Base-by-base conservation (phyloP, 2,888 invertebrate species). In the Busseola fusca region DNA sequence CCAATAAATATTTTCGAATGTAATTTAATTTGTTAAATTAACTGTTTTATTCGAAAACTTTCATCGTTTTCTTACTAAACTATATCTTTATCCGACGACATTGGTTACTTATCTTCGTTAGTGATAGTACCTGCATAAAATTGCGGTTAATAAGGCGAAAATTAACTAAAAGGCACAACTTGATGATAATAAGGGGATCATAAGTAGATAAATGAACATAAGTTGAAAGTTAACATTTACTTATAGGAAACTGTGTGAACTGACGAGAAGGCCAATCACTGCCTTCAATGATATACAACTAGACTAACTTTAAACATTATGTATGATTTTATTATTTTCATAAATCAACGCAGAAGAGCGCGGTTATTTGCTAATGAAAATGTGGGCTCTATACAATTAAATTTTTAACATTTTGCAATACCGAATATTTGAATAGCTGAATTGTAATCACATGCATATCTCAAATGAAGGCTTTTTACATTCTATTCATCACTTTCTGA, bases 401-500 rank as follows among this genome's bases (percentile, higher is more conserved):
- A 21, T 34, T 34, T n/a, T 16, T 27, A n/a, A 58, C 18, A 45
- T 45, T 77, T 52, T 37, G 3, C 21, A 45, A 27, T 72, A 9
- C 10, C 37, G 1, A 63, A 48, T 50, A 25, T 58, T 79, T 34
- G 16, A 21, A 30, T 25, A 25, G 3, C 21, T 27, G 18, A 42
- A 37, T n/a, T 58, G 34, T 25, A 12, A 58, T 57, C 14, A 30
- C 16, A 27, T 50, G 21, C 12, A 4, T 30, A n/a, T 27, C 21
- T 52, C 0, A 48, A 42, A 58, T 14, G 0, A 48, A n/a, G 10
- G 14, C 5, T 18, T 37, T 37, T 45, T 52, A 14, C 30, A 50
- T 52, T 50, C 1, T n/a, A 14, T 60, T 50, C 16, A 56, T 67
- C 18, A 74, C 12, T 68, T 64, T 66, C 68, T 71, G 65, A 68